These are phyloP conservation scores for Erynnis tages DNA, from an alignment of 2,888 invertebrate species.

Conservation along the genomic window DNA sequence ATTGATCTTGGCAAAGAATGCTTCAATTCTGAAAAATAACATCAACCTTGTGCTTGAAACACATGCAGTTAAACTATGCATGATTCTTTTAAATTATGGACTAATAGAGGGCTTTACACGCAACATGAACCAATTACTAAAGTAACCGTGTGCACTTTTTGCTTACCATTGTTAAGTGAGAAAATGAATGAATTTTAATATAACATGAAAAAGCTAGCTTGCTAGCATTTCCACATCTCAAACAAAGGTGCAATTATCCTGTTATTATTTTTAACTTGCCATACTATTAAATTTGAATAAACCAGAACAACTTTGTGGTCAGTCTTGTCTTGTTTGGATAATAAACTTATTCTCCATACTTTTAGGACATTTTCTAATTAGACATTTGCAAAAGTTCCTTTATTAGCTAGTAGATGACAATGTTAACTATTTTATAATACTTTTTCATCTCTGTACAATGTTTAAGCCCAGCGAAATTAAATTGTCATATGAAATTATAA, in stretches of 20 bases:
- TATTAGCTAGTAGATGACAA: too few relatives aligned
- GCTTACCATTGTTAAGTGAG: slow-evolving; percentile 3
- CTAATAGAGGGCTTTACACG: background rate
- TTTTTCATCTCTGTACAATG: too few relatives aligned
- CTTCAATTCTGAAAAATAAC: background rate
- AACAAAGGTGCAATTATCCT: slow-evolving; percentile 9
- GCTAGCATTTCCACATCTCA: background rate
- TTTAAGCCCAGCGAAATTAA: too few relatives aligned
- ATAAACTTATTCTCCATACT: too few relatives aligned
- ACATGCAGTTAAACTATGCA: background rate
- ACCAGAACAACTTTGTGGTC: too few relatives aligned
- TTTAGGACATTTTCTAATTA: too few relatives aligned
- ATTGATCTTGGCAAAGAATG: background rate
- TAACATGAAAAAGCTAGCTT: background rate
- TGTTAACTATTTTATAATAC: too few relatives aligned
- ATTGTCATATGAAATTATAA: too few relatives aligned
- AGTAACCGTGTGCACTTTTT: slow-evolving; percentile 2
- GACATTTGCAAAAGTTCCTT: too few relatives aligned
- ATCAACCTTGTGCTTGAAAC: background rate
- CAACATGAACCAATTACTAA: slow-evolving; percentile 3
- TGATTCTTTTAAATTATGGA: slow-evolving; percentile 1
- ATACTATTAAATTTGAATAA: too few relatives aligned
- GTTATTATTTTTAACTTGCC: background rate
- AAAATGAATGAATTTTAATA: background rate
- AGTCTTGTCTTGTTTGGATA: too few relatives aligned